phyloP scores from a whole-genome alignment of 2,797 vertebrate genomes.

The Heteromormyrus szaboi region DNA sequence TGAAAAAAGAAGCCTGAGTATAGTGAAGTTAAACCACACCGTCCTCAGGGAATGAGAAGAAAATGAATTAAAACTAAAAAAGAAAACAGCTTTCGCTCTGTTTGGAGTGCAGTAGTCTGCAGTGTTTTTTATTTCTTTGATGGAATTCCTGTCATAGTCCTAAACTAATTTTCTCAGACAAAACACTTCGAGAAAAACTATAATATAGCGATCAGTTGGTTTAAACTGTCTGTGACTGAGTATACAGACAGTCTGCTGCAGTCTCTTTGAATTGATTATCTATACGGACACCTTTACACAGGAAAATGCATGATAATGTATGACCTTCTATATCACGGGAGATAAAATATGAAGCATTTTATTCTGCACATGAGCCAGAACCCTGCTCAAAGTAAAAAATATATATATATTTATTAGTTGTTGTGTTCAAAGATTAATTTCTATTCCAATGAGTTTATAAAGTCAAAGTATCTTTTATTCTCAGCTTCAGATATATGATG shows the following conservation, averaged over 20 bases:
- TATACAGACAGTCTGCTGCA: background rate
- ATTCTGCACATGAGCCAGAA: background rate
- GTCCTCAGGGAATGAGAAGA: background rate
- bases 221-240: slow-evolving; percentile 1
- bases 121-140: slow-evolving; percentile 7
- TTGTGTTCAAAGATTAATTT: background rate
- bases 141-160: slow-evolving; percentile 17
- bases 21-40: background rate
- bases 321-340: background rate
- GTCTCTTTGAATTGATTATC: slow-evolving; percentile 3
- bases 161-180: slow-evolving; percentile 13
- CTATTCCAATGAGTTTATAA: background rate
- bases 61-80: slow-evolving; percentile 16
- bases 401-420: background rate
- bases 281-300: background rate
- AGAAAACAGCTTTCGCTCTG: slow-evolving; percentile 21
- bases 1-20: background rate
- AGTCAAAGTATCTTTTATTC: background rate
- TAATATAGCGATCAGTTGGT: slow-evolving; percentile 16
- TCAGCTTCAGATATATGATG: background rate
- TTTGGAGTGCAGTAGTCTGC: background rate
- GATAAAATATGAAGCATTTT: background rate
- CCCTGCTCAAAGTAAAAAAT: background rate
- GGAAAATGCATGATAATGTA: background rate
- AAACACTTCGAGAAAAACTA: slow-evolving; percentile 14